Base-by-base conservation (phyloP, 2,888 invertebrate genomes). In the Tinea trinotella region DNA sequence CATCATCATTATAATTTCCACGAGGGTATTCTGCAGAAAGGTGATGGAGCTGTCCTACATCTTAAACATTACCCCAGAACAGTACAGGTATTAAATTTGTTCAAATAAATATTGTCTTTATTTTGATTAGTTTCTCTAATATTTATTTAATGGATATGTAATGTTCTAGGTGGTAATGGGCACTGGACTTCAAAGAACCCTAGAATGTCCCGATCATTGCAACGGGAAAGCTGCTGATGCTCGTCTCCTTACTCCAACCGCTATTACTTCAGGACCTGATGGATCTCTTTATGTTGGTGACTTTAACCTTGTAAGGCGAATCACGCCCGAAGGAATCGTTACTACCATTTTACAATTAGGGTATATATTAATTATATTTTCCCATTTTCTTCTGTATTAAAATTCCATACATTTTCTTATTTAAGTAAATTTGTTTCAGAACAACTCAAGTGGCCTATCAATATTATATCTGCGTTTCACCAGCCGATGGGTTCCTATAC, bases 1-100 rank as follows among this genome's bases (percentile, higher is more conserved):
- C 98, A 99, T 80, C 99, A 99, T 78, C 96, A 97, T 75, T 98
- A 98, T 80, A 99, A 99, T 76, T 97, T 97, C 88, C 96, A 98
- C 70, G 98, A 99, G 87, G 98, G 96, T 17, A 98, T 99, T 59
- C 86, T 99, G 46, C 98, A 99, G 76, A 98, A 98, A 74, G 99
- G 99, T 35, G 97, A 98, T 70, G 99, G 99, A 54, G 95, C 96
- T 1, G 93, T 97, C 44, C 88, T 98, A 30, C 97, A 98, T 76
- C 90, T 99, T 77, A 97, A 96, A 68, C 94, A 95, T 68, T 95
- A 96, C 68, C 96, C 96, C 46, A 88, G 95, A 63, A 97, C 94
- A 46, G 93, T 98, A 4, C 92, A 94, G 76, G 85, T 84, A 22
- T n/a, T n/a, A n/a, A n/a, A n/a, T n/a, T n/a, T 49, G 53, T 50